phyloP scores from a whole-genome alignment of 2,888 invertebrate genomes.

The Hipparchia sbordonii region DNA sequence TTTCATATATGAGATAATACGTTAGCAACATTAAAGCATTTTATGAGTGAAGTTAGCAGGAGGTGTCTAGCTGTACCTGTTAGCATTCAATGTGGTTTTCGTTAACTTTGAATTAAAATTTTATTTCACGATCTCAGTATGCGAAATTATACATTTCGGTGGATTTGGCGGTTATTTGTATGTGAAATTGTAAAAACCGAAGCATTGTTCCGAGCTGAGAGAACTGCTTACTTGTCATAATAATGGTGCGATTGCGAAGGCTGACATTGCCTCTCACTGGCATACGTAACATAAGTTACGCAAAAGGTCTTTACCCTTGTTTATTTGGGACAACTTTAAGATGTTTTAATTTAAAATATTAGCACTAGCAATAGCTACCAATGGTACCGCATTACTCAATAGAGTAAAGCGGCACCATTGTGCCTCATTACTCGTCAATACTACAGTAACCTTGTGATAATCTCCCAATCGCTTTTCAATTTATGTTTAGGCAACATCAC shows the following conservation, averaged over 20 bases:
- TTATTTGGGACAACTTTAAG: constrained; percentile 76
- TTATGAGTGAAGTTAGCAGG: too few species aligned
- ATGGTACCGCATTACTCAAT: constrained; percentile 32
- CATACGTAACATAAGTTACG: constrained; percentile 73
- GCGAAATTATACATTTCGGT: constrained; percentile 30
- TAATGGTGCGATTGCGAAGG: constrained; percentile 57
- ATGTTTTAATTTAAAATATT: constrained; percentile 75
- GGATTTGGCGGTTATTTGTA: constrained; percentile 20
- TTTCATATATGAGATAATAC: too few species aligned
- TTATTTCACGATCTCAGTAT: constrained; percentile 25
- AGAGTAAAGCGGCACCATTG: constrained; percentile 59
- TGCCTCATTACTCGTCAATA: constrained; percentile 39
- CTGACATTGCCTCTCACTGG: constrained; percentile 82
- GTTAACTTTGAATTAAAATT: constrained; percentile 5
- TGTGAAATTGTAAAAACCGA: constrained; percentile 38
- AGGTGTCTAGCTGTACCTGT: too few species aligned
- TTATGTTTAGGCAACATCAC: constrained; percentile 54
- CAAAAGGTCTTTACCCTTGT: constrained; percentile 81
- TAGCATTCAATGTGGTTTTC: background rate
- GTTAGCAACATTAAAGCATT: too few species aligned
- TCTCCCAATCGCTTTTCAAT: constrained; percentile 60
- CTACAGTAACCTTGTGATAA: constrained; percentile 44
- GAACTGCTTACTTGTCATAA: constrained; percentile 63
- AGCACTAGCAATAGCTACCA: constrained; percentile 53
- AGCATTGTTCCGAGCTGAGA: constrained; percentile 51